These are phyloP conservation scores for Cydia fagiglandana DNA, from an alignment of 1,140 invertebrate genomes.

Conservation along the genomic window DNA sequence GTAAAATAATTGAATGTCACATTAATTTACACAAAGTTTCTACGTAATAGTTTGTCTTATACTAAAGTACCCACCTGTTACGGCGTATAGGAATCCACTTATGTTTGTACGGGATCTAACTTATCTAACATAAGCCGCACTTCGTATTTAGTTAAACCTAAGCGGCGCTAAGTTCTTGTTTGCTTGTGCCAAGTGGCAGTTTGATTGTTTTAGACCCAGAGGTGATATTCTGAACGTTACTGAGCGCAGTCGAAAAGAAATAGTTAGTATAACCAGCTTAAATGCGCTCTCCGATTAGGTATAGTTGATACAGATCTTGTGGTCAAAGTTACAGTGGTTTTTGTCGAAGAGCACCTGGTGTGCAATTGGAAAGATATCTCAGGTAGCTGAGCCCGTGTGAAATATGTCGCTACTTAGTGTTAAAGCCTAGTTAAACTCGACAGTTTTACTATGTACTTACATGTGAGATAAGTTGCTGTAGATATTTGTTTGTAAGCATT, in stretches of 20 bases:
- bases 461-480: conserved; percentile 30
- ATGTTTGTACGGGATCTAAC: conserved; percentile 40
- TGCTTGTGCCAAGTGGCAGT: conserved; percentile 60
- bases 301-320: neutral
- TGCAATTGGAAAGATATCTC: neutral
- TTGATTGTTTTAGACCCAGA: conserved; percentile 72
- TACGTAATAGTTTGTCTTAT: conserved; percentile 5
- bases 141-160: conserved; percentile 72
- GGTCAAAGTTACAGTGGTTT: neutral
- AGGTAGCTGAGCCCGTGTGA: conserved; percentile 69
- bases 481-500: neutral
- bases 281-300: neutral
- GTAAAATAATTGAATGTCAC: neutral
- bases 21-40: conserved; percentile 12
- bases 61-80: conserved; percentile 23
- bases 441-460: conserved; percentile 61
- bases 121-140: conserved; percentile 66
- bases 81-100: conserved; percentile 40
- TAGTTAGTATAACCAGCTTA: neutral
- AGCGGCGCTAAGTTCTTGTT: conserved; percentile 59
- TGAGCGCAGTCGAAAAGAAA: neutral
- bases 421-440: conserved; percentile 64
- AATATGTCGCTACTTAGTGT: conserved; percentile 73
- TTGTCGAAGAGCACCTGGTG: neutral
- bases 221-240: neutral